A percentile compares a stretch with the other conserved stretches of the same genome.
These are phyloP conservation scores for Enteromius trimaculatus DNA, from an alignment of 2,797 vertebrate species.

Conservation along the genomic window DNA sequence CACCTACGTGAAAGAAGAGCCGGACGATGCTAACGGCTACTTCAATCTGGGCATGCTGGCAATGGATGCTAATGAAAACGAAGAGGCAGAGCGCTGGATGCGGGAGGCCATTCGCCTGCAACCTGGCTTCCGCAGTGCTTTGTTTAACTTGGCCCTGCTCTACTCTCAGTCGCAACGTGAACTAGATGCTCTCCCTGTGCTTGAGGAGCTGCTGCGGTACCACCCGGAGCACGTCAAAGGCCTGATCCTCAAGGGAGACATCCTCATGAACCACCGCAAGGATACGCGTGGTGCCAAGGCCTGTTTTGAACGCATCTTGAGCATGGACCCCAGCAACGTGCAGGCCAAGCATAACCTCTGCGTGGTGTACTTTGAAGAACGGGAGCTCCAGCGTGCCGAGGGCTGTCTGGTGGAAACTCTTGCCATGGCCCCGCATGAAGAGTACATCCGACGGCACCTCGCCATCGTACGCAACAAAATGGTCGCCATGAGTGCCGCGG, in stretches of 20 bases:
- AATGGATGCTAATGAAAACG: slow-evolving; percentile 93
- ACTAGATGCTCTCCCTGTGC: slow-evolving; percentile 86
- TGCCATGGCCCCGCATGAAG: slow-evolving; percentile 91
- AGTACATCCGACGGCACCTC: slow-evolving; percentile 93
- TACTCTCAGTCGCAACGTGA: slow-evolving; percentile 93
- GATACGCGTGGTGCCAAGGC: slow-evolving; percentile 90
- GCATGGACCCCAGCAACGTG: slow-evolving; percentile 91
- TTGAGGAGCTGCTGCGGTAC: slow-evolving; percentile 88
- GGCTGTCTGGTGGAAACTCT: slow-evolving; percentile 91
- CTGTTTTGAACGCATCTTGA: slow-evolving; percentile 92
- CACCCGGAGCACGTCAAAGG: slow-evolving; percentile 96
- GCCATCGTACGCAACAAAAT: slow-evolving; percentile 93
- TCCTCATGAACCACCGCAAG: slow-evolving; percentile 98
- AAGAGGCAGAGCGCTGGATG: slow-evolving; percentile 94
- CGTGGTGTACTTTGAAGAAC: slow-evolving; percentile 97
- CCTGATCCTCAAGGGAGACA: slow-evolving; percentile 96
- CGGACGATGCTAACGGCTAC: slow-evolving; percentile 94
- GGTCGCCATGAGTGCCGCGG: slow-evolving; percentile 79
- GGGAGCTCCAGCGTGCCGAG: slow-evolving; percentile 88
- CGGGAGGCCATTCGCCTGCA: slow-evolving; percentile 91
- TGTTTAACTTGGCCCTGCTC: slow-evolving; percentile 95
- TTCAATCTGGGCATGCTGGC: slow-evolving; percentile 99
- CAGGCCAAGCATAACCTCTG: slow-evolving; percentile 98
- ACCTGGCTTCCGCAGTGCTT: slow-evolving; percentile 91
- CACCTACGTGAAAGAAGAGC: slow-evolving; percentile 90